Base-by-base conservation (phyloP, 2,888 invertebrate genomes). In the Cybosia mesomella region DNA sequence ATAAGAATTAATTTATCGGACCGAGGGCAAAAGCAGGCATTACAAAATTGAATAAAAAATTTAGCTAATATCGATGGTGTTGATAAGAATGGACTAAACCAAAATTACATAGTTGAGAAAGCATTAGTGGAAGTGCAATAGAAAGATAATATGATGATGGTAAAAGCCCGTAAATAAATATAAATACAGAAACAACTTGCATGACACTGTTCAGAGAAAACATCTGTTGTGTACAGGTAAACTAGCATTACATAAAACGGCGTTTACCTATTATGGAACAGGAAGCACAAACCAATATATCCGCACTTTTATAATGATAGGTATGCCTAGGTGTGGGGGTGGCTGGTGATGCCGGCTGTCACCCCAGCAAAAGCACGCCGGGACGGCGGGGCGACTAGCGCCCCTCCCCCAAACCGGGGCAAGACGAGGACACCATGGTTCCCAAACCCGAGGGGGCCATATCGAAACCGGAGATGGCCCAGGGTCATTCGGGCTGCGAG, bases 141-240 rank as follows among this genome's bases (percentile, higher is more conserved):
- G 65, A 71, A 39, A 65, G 59, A 71, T 22, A 63, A 8, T 7
- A 49, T 49, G 49, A 70, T 64, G 21, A 62, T 66, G 43, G 49
- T 57, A 70, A 74, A 74, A 75, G 73, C 71, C 54, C 49, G n/a
- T 9, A n/a, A 49, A 73, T 66, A 76, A 62, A 77, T 66, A 77
- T 59, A 67, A 58, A 61, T 70, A 68, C 66, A n/a, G 49, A 72
- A 67, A 75, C 54, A 54, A 36, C 10, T 55, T 59, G 21, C 39
- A 66, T 57, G 65, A 72, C 79, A 79, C 74, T 74, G 72, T 70
- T 76, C 77, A 79, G 72, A 70, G 36, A 57, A 43, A n/a, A 49
- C 43, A 18, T 34, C 15, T 43, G n/a, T 49, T n/a, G 18, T 49
- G n/a, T 49, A 49, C n/a, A 49, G 8, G n/a, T 43, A 43, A 5